Conservation (phyloP, 2,113 vertebrate genomes). For the Gasterosteus nipponicus region DNA sequence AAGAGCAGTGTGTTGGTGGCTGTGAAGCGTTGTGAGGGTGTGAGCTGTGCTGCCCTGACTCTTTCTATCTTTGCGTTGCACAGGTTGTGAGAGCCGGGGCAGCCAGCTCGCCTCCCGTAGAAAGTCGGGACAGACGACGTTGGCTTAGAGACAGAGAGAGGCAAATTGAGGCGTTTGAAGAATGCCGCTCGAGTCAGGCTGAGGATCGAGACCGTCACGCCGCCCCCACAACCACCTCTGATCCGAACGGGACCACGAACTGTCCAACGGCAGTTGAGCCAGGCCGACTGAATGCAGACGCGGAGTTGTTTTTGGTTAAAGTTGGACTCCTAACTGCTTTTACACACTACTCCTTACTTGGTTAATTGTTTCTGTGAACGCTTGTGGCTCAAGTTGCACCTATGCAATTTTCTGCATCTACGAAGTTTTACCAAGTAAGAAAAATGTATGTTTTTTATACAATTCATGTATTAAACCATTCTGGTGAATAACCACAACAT, state of each 20-base stretch:
- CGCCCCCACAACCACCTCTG: slow-evolving; percentile 54
- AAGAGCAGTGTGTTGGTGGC: background rate
- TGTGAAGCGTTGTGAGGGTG: slow-evolving; percentile 29
- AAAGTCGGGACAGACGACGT: slow-evolving; percentile 77
- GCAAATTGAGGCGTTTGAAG: slow-evolving; percentile 78
- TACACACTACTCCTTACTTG: background rate
- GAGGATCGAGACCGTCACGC: slow-evolving; percentile 58
- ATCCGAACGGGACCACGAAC: slow-evolving; percentile 67
- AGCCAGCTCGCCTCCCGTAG: slow-evolving; percentile 77
- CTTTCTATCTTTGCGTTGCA: slow-evolving; percentile 88
- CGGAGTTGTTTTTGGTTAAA: slow-evolving; percentile 7
- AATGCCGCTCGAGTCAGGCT: slow-evolving; percentile 65
- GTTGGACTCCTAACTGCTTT: slow-evolving; percentile 25
- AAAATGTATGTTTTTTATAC: background rate
- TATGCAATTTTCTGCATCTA: slow-evolving; percentile 12
- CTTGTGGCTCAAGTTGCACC: slow-evolving; percentile 27
- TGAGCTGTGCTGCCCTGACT: slow-evolving; percentile 85
- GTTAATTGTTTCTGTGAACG: slow-evolving; percentile 5
- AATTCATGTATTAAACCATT: slow-evolving; percentile 3
- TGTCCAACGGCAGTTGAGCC: slow-evolving; percentile 51
- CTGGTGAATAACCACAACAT: background rate
- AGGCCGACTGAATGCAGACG: slow-evolving; percentile 29
- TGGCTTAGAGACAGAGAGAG: slow-evolving; percentile 80
- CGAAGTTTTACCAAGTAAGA: background rate
- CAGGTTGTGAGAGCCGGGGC: slow-evolving; percentile 86